Base-by-base conservation (phyloP, 2,113 vertebrate genomes). In the Stegastes partitus region DNA sequence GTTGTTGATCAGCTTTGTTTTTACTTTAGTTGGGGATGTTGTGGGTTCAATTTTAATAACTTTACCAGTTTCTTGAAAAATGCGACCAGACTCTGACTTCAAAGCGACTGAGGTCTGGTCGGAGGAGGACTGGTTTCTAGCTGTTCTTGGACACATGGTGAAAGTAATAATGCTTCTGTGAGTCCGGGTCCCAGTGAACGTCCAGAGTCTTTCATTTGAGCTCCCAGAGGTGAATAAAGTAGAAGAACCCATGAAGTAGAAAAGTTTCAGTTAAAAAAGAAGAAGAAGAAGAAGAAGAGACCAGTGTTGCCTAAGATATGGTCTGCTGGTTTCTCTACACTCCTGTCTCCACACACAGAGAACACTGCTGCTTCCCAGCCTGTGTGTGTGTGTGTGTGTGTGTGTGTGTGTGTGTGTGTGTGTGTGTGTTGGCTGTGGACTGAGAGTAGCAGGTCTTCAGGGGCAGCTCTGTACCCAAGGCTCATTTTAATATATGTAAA, bases 401-500 rank as follows among this genome's bases (percentile, higher is more conserved):
- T 82, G 47, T 74, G 74, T 65, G 59, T 67, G 58, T 74, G 70
- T 74, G 62, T 82, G 26, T 68, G 71, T 44, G 82, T 68, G 56
- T 68, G 80, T 51, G 77, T 68, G 63, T 15, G 69, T n/a, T 59
- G 57, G 56, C 31, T 77, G 57, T 81, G 79, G 79, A 79, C 73
- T 82, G 72, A 84, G 54, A 84, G 81, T 18, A 69, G 79, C 7
- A 8, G 73, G 85, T 91, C 88, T 89, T 82, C 71, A 67, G 89
- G 79, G 88, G 72, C 59, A 58, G 66, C 66, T 79, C 81, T 74
- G 71, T 78, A 90, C 89, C 88, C 88, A 88, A 77, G 81, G 73
- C 87, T 93, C 81, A 91, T 93, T 91, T 93, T 90, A 92, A 92
- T 93, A 92, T 93, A 93, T 92, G 92, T 93, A 91, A 93, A 93